phyloP scores from a whole-genome alignment of 2,888 invertebrate species.

The Phengaris arion region DNA sequence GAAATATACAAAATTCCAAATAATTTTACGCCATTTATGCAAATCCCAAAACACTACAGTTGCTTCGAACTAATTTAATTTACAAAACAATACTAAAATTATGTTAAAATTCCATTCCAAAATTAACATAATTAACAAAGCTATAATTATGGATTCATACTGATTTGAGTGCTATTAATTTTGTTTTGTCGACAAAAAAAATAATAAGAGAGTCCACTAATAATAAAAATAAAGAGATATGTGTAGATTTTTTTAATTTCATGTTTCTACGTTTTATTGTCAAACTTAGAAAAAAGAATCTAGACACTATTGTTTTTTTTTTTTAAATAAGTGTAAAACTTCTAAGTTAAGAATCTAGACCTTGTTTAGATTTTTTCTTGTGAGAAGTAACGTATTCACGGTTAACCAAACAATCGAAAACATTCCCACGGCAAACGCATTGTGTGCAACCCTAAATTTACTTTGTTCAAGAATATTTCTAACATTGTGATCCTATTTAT shows the following conservation, averaged over 20 bases:
- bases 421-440: constrained; percentile 19
- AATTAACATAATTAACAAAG: not conserved
- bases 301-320: no score
- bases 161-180: not conserved
- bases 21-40: not conserved
- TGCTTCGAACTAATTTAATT: not conserved
- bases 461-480: not conserved
- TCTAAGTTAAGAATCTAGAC: not conserved
- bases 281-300: no score
- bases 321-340: not conserved
- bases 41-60: not conserved
- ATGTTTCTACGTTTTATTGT: no score
- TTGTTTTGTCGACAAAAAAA: not conserved
- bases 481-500: not conserved
- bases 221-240: not conserved
- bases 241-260: not conserved
- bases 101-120: not conserved
- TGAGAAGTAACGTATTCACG: constrained; percentile 17
- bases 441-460: constrained; percentile 1
- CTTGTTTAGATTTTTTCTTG: constrained; percentile 26
- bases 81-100: not conserved
- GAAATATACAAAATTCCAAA: not conserved
- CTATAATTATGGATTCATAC: not conserved
- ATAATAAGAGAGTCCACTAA: not conserved
- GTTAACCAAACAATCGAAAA: not conserved